phyloP scores from a whole-genome alignment of 2,113 vertebrate species.

The Ceyx cyanopectus region DNA sequence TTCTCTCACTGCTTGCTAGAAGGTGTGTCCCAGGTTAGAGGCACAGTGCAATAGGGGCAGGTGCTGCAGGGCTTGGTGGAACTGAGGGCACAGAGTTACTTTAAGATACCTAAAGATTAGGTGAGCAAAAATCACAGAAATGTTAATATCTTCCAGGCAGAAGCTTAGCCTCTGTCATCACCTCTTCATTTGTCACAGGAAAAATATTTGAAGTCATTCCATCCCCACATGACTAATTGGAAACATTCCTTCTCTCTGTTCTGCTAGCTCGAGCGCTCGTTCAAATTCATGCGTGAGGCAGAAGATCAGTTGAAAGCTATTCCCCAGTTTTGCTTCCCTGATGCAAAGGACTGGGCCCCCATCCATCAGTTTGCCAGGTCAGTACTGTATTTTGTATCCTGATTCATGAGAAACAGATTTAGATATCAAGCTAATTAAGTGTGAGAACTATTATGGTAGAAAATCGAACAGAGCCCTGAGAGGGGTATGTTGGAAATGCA shows the following conservation, averaged over 20 bases:
- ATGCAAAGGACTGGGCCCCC: conserved; percentile 94
- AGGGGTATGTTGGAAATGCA: not conserved
- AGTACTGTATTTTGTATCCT: not conserved
- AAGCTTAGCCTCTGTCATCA: conserved; percentile 65
- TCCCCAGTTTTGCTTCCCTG: conserved; percentile 97
- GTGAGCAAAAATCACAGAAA: conserved; percentile 42
- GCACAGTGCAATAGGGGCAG: not conserved
- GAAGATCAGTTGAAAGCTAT: conserved; percentile 97
- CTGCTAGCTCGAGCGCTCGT: conserved; percentile 90
- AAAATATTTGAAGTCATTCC: conserved; percentile 63
- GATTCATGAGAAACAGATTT: not conserved
- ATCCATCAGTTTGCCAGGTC: conserved; percentile 94
- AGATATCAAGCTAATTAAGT: not conserved
- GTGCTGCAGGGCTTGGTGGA: not conserved
- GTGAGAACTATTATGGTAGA: not conserved
- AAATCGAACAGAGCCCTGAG: not conserved
- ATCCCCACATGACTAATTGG: conserved; percentile 64
- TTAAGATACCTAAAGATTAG: conserved; percentile 22
- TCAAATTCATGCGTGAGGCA: conserved; percentile 93
- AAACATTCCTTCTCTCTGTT: conserved; percentile 59
- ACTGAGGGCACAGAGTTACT: not conserved
- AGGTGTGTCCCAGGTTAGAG: not conserved
- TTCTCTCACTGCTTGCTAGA: rapidly evolving
- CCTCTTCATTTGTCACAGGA: conserved; percentile 66
- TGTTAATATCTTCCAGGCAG: conserved; percentile 67